Evolutionary conservation across 1,140 invertebrate species (phyloP).

Genomic region (Fopius arisanus): DNA sequence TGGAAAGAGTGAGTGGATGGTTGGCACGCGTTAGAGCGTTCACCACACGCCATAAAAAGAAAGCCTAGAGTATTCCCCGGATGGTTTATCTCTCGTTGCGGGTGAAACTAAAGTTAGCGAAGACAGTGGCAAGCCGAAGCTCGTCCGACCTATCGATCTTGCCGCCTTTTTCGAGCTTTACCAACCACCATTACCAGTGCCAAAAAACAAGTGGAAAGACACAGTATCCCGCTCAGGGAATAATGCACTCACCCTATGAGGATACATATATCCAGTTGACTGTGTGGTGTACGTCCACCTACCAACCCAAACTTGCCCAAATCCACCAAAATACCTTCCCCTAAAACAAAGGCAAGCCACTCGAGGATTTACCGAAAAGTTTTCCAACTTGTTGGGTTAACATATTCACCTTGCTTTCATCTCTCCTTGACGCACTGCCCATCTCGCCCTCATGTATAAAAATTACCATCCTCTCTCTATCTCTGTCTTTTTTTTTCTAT

Average conservation of each 20-base stretch:
- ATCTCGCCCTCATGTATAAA: too few relatives aligned
- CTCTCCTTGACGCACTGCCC: background rate
- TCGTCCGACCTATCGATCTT: conserved; percentile 35
- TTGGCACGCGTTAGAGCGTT: background rate
- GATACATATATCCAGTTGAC: conserved; percentile 46
- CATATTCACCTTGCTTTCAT: background rate
- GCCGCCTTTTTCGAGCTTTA: conserved; percentile 8
- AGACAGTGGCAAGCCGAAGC: conserved; percentile 12
- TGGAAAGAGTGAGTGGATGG: background rate
- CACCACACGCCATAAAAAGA: conserved; percentile 7
- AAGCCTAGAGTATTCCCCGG: background rate
- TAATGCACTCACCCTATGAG: conserved; percentile 49
- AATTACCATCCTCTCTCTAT: too few relatives aligned
- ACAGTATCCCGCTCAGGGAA: conserved; percentile 40
- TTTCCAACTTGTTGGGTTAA: background rate
- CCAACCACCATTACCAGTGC: background rate
- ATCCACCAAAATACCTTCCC: background rate
- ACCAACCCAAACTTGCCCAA: background rate
- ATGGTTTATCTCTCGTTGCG: background rate
- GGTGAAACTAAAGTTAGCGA: conserved; percentile 5
- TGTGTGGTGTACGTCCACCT: conserved; percentile 20
- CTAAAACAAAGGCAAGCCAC: background rate
- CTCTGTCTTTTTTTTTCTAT: background rate
- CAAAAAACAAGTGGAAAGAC: background rate
- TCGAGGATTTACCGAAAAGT: too few relatives aligned